These are phyloP conservation scores for Pseudochromis fuscus DNA, from an alignment of 2,797 vertebrate genomes.

Conservation along the genomic window DNA sequence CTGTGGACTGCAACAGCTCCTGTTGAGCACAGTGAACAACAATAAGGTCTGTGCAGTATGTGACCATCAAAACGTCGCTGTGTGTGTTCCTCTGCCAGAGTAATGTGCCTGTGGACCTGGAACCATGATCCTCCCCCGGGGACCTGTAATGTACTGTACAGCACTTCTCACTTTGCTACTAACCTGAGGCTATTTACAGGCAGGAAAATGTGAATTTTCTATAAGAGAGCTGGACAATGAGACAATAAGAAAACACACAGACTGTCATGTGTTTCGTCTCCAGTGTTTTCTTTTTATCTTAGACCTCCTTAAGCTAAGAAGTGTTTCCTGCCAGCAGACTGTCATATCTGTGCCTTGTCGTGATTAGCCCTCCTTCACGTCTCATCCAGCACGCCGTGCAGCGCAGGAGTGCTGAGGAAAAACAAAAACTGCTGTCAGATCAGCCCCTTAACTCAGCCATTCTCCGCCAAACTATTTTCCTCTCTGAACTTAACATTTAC, in stretches of 20 bases:
- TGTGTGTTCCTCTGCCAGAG: slow-evolving; percentile 20
- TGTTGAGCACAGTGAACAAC: slow-evolving; percentile 26
- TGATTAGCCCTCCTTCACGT: slow-evolving; percentile 19
- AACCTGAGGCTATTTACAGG: slow-evolving; percentile 40
- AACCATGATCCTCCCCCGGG: too few relatives aligned
- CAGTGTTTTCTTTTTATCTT: slow-evolving; percentile 8
- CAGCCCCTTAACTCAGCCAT: slow-evolving; percentile 8
- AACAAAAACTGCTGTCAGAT: slow-evolving; percentile 34
- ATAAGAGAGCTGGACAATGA: background rate
- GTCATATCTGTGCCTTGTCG: slow-evolving; percentile 35
- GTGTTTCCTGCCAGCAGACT: slow-evolving; percentile 34
- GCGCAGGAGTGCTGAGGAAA: slow-evolving; percentile 7
- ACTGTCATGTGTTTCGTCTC: slow-evolving; percentile 12
- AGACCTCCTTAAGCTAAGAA: slow-evolving; percentile 24
- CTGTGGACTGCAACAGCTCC: slow-evolving; percentile 9
- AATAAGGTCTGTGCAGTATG: slow-evolving; percentile 43
- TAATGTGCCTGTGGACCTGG: slow-evolving; percentile 39
- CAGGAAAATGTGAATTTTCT: slow-evolving; percentile 17
- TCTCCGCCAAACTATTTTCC: slow-evolving; percentile 11
- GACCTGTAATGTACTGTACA: slow-evolving; percentile 24
- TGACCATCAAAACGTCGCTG: slow-evolving; percentile 66
- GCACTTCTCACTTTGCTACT: slow-evolving; percentile 12
- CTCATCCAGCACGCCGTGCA: slow-evolving; percentile 5
- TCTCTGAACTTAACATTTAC: slow-evolving; percentile 24
- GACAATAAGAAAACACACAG: background rate